A percentile compares a stretch with the other conserved stretches of the same genome.
phyloP scores from a whole-genome alignment of 2,797 vertebrate species.

The Tinamus major region DNA sequence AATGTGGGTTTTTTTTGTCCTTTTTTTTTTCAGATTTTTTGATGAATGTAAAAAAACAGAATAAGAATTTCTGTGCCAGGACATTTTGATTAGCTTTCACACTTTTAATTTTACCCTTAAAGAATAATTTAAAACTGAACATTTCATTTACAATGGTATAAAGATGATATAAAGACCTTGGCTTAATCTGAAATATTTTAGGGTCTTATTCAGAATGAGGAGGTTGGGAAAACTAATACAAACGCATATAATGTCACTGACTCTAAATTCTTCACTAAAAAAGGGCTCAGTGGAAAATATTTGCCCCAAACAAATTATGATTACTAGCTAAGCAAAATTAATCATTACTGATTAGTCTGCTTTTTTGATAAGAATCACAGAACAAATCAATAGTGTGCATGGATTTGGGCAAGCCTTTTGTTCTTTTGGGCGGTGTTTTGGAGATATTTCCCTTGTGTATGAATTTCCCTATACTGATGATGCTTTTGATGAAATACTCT shows the following conservation, averaged over 20 bases:
- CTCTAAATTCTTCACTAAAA: background rate
- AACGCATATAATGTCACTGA: background rate
- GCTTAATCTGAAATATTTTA: background rate
- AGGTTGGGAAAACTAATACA: background rate
- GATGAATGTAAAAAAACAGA: background rate
- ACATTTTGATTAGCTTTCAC: background rate
- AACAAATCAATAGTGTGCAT: background rate
- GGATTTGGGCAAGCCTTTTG: background rate
- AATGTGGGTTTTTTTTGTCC: background rate
- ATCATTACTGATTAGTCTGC: background rate
- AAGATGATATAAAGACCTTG: background rate
- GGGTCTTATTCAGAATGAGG: background rate
- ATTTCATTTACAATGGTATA: background rate
- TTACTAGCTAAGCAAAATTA: background rate
- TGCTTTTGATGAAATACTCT: background rate
- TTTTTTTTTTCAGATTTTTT: background rate
- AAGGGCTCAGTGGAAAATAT: background rate
- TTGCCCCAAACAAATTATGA: background rate
- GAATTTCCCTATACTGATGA: background rate
- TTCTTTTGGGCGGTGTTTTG: background rate
- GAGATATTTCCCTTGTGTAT: background rate
- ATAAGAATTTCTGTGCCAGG: background rate
- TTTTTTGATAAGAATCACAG: background rate
- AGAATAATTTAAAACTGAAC: background rate
- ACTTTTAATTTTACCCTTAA: background rate